phyloP scores from a whole-genome alignment of 2,113 vertebrate species.

The Psephotus haematonotus region DNA sequence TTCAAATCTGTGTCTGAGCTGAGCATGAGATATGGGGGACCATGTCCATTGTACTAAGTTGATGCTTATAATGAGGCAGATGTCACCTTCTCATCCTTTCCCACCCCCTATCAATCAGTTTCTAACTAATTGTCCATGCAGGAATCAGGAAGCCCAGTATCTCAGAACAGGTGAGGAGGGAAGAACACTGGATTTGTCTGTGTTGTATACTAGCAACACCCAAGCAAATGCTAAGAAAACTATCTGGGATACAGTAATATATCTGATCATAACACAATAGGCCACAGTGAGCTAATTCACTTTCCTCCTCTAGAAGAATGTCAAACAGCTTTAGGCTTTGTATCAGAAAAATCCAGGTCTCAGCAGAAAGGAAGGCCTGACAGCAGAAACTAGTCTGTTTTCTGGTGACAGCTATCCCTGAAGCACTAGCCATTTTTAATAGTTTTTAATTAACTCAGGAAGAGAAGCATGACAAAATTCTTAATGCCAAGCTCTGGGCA shows the following conservation, averaged over 20 bases:
- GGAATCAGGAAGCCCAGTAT: background rate
- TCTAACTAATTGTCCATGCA: background rate
- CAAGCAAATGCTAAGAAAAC: background rate
- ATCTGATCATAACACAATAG: background rate
- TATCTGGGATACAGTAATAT: background rate
- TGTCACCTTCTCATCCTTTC: background rate
- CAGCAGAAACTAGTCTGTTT: background rate
- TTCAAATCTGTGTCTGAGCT: background rate
- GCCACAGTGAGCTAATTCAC: background rate
- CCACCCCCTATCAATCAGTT: background rate
- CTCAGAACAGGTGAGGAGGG: background rate
- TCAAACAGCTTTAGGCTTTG: background rate
- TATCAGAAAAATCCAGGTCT: background rate
- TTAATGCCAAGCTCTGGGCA: background rate
- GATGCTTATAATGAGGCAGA: background rate
- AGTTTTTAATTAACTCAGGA: background rate
- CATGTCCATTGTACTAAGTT: background rate
- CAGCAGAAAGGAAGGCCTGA: background rate
- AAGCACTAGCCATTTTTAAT: background rate
- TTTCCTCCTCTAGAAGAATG: background rate
- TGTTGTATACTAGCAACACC: rapidly evolving
- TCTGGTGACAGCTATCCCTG: background rate
- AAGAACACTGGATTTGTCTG: background rate
- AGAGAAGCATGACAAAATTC: background rate
- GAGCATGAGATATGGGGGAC: background rate